Conservation (phyloP, 1,140 invertebrate species). For the Theocolax elegans region DNA sequence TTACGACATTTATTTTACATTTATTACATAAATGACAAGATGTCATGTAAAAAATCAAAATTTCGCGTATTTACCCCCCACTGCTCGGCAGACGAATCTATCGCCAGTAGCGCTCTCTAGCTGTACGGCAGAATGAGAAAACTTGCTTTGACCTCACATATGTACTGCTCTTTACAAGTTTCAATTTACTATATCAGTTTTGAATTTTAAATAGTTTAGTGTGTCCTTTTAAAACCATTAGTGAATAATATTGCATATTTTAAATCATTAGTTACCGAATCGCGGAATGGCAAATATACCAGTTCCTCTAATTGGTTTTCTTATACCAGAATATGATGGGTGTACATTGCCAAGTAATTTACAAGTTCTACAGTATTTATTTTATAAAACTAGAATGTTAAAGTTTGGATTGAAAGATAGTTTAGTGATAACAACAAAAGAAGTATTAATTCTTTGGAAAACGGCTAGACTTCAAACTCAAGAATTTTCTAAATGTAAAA, state of each 20-base stretch:
- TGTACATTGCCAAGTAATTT: background rate
- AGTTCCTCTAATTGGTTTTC: background rate
- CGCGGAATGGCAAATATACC: background rate
- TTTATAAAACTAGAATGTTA: background rate
- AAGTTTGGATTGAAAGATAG: background rate
- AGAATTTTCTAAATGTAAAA: background rate
- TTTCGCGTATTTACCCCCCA: too few species aligned
- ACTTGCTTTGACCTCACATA: too few species aligned
- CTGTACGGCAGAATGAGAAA: too few species aligned
- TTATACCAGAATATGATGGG: background rate
- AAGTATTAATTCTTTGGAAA: background rate
- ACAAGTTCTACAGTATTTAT: background rate
- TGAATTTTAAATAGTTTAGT: too few species aligned
- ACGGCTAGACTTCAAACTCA: background rate
- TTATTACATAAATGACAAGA: too few species aligned
- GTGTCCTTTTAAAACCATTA: too few species aligned
- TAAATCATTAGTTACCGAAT: background rate
- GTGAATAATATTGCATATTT: background rate
- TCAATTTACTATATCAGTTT: too few species aligned
- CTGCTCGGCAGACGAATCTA: too few species aligned
- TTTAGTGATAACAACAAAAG: background rate
- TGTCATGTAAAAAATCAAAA: too few species aligned
- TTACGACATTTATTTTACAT: too few species aligned
- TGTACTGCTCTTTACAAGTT: too few species aligned
- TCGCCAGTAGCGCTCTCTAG: too few species aligned